These are phyloP conservation scores for Mungos mungo DNA, from an alignment of 2,113 vertebrate genomes.

Conservation along the genomic window DNA sequence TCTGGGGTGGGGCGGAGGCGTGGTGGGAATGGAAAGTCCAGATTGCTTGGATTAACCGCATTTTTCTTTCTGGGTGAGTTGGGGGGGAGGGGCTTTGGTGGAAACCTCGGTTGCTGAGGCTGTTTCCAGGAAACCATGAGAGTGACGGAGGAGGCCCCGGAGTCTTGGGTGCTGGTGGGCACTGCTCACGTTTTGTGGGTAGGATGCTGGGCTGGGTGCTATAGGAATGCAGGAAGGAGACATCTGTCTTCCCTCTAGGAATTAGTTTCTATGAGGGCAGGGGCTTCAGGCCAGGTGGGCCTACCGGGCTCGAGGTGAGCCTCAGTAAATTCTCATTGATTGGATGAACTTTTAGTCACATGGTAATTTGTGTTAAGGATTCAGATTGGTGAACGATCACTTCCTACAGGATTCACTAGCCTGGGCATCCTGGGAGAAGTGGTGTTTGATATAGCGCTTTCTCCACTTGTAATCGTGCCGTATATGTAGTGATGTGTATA, in stretches of 20 bases:
- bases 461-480: background rate
- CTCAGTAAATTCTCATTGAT: background rate
- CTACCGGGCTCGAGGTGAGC: background rate
- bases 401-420: background rate
- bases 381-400: background rate
- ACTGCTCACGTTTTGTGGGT: background rate
- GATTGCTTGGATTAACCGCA: constrained; percentile 77
- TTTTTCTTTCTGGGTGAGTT: constrained; percentile 74
- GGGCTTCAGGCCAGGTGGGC: background rate
- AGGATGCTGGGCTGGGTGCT: background rate
- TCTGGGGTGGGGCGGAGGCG: constrained; percentile 31
- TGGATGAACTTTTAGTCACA: background rate
- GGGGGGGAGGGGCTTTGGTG: constrained; percentile 47
- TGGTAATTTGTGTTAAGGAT: background rate
- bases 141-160: background rate
- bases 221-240: background rate
- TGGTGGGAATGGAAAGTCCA: constrained; percentile 66
- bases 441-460: background rate
- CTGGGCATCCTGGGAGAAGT: background rate
- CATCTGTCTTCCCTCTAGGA: background rate
- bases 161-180: background rate
- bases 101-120: constrained; percentile 63
- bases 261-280: background rate
- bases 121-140: constrained; percentile 61
- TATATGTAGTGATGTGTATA: no score